Conservation (phyloP, 2,113 vertebrate genomes). For the Eudyptes chrysolophus region DNA sequence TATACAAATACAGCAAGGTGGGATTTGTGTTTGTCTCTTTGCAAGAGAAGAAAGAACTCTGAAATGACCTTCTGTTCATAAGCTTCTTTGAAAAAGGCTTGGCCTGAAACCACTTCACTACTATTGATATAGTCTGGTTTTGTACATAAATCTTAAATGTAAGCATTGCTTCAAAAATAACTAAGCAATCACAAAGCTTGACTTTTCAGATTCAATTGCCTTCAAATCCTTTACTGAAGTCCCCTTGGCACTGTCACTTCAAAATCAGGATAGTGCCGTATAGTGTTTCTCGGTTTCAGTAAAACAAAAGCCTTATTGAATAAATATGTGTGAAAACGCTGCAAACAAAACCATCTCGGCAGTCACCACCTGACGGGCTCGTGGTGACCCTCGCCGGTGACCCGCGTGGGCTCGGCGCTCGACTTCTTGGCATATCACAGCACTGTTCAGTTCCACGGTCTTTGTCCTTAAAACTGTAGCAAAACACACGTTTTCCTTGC, state of each 20-base stretch:
- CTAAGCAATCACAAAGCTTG: constrained; percentile 74
- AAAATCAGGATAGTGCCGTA: constrained; percentile 69
- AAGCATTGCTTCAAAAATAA: constrained; percentile 68
- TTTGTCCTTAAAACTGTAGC: constrained; percentile 29
- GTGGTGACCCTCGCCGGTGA: constrained; percentile 52
- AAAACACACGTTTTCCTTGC: background rate
- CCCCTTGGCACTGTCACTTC: constrained; percentile 76
- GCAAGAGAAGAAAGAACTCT: constrained; percentile 11
- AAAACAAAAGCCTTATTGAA: constrained; percentile 81
- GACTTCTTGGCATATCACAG: constrained; percentile 68
- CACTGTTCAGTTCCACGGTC: constrained; percentile 31
- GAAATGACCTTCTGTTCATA: constrained; percentile 47
- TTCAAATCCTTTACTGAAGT: constrained; percentile 67
- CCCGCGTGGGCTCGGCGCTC: constrained; percentile 52
- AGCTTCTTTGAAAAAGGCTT: constrained; percentile 50
- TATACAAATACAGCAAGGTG: constrained; percentile 33
- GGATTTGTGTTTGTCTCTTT: constrained; percentile 48
- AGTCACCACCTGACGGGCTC: constrained; percentile 69
- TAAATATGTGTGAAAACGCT: constrained; percentile 79
- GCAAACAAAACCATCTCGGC: constrained; percentile 73
- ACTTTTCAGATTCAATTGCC: constrained; percentile 71
- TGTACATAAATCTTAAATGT: constrained; percentile 62
- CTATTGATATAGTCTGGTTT: constrained; percentile 51
- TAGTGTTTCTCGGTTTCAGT: constrained; percentile 65
- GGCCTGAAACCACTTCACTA: constrained; percentile 36